phyloP scores from a whole-genome alignment of 2,113 vertebrate species.

The Platysteira castanea region DNA sequence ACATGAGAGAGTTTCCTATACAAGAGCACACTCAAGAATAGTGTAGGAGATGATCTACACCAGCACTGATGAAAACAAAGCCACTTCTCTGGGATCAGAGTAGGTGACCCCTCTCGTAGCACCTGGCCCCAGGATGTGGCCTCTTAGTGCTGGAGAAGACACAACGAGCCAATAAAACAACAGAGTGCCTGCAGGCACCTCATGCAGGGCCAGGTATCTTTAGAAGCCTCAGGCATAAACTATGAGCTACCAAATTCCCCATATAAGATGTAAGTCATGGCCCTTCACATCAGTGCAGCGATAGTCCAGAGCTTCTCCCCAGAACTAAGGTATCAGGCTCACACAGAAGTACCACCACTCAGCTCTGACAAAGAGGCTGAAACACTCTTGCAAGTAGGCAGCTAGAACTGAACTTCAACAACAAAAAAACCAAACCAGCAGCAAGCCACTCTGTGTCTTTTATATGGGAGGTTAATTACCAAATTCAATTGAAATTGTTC shows the following conservation, averaged over 20 bases:
- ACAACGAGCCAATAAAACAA: not conserved
- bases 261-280: fast-evolving
- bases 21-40: not conserved
- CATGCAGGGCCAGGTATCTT: not conserved
- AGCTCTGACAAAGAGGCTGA: not conserved
- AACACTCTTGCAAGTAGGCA: not conserved
- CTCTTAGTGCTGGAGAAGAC: not conserved
- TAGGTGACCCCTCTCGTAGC: not conserved
- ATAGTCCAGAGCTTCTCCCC: not conserved
- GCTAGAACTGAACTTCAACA: not conserved
- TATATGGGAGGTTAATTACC: not conserved
- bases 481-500: not conserved
- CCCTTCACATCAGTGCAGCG: not conserved
- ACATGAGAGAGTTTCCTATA: not conserved
- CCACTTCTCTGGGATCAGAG: not conserved
- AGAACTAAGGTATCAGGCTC: not conserved
- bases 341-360: not conserved
- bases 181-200: not conserved
- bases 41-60: not conserved
- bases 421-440: not conserved
- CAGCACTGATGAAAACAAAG: not conserved
- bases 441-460: not conserved
- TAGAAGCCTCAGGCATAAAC: not conserved
- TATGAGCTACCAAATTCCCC: not conserved
- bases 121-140: not conserved